phyloP scores from a whole-genome alignment of 2,888 invertebrate genomes.

The Eudasyphora cyanicolor region DNA sequence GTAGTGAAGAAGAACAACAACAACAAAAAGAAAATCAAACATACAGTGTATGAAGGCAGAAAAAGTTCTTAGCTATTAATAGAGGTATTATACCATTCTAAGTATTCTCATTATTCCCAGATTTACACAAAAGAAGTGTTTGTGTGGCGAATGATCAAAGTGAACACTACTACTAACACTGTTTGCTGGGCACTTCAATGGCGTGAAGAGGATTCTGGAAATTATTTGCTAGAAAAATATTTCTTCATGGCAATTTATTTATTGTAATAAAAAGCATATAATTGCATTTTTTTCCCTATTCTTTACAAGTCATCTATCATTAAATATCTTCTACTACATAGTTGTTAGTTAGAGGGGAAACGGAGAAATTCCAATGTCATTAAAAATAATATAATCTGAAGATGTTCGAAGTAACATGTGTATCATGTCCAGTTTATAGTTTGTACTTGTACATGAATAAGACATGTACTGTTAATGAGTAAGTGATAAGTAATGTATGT shows the following conservation, averaged over 20 bases:
- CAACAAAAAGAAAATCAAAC: too few relatives aligned
- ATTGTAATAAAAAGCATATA: not conserved
- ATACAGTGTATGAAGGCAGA: not conserved
- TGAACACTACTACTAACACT: too few relatives aligned
- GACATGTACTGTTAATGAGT: too few relatives aligned
- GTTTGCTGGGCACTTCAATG: not conserved
- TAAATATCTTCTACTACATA: not conserved
- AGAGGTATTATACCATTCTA: constrained; percentile 28
- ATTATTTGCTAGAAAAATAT: constrained; percentile 20
- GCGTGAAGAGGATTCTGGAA: not conserved
- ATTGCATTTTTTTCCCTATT: constrained; percentile 19
- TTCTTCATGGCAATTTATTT: constrained; percentile 20
- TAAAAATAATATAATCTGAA: not conserved
- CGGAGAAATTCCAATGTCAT: not conserved
- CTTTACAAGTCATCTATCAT: constrained; percentile 12
- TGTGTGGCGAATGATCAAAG: not conserved
- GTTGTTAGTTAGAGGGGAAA: not conserved
- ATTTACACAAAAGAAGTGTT: constrained; percentile 23
- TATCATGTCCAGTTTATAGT: too few relatives aligned
- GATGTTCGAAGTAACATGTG: too few relatives aligned
- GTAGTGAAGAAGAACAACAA: not conserved
- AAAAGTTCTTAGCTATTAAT: constrained; percentile 22
- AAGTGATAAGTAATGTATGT: too few relatives aligned
- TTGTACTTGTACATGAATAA: too few relatives aligned
- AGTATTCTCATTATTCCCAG: constrained; percentile 16